Percentiles rank a stretch among this genome's conserved stretches.
Conservation (phyloP, 2,113 vertebrate genomes). For the Scalopus aquaticus region DNA sequence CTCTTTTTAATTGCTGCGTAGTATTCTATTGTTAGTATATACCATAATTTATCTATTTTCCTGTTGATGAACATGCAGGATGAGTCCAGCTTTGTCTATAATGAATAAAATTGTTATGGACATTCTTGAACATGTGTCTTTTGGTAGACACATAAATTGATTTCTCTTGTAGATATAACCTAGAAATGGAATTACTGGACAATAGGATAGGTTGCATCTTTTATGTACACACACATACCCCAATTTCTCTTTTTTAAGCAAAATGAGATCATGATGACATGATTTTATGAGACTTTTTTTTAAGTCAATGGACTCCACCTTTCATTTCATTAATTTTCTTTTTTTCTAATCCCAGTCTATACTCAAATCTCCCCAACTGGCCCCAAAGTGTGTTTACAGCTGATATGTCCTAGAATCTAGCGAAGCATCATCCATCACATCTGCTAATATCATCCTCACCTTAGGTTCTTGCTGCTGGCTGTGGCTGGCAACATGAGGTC, state of each 20-base stretch:
- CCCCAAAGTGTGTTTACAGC: not conserved
- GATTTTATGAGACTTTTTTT: conserved; percentile 14
- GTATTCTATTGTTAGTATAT: not conserved
- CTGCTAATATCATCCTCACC: not conserved
- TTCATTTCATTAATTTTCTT: conserved; percentile 37
- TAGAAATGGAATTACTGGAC: not conserved
- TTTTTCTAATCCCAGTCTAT: conserved; percentile 11
- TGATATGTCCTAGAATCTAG: not conserved
- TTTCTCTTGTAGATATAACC: not conserved
- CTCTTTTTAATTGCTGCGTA: not conserved
- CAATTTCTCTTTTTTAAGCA: not conserved
- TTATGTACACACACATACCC: not conserved
- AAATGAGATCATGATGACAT: conserved; percentile 23
- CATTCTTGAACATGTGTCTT: conserved; percentile 1
- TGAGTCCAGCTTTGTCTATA: not conserved
- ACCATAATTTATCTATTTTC: not conserved
- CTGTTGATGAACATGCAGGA: not conserved
- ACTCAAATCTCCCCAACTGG: not conserved
- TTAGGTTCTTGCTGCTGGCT: not conserved
- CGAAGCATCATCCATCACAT: not conserved
- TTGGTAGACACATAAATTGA: not conserved
- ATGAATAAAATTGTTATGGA: conserved; percentile 32
- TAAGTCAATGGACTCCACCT: not conserved
- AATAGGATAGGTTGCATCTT: not conserved
- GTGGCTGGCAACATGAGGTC: too few relatives aligned